Conservation (phyloP, 2,888 invertebrate genomes). For the Pseudococcus longispinus region DNA sequence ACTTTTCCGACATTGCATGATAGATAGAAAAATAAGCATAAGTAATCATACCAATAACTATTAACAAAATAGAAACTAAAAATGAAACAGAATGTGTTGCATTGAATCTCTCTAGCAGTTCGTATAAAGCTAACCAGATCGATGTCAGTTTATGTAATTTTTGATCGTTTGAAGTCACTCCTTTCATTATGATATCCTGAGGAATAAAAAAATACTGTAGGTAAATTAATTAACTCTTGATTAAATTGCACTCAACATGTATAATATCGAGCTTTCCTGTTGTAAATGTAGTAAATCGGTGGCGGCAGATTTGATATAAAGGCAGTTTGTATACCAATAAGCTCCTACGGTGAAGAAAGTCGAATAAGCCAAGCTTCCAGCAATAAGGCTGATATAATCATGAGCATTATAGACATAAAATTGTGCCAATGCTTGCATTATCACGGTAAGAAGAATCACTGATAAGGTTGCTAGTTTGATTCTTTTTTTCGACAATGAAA, state of each 20-base stretch:
- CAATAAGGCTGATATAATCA: not conserved
- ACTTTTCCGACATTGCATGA: not conserved
- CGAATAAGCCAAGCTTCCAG: not conserved
- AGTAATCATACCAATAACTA: not conserved
- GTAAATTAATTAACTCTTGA: no score
- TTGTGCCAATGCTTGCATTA: not conserved
- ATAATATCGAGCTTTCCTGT: not conserved
- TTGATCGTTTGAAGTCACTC: not conserved
- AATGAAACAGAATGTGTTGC: not conserved
- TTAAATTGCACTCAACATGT: no score
- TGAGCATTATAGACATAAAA: not conserved
- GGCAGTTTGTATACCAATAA: not conserved
- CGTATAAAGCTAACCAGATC: not conserved
- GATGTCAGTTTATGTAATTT: not conserved
- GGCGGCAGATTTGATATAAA: not conserved
- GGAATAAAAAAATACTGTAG: no score
- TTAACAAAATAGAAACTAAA: not conserved
- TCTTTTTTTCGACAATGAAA: not conserved
- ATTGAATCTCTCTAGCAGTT: not conserved
- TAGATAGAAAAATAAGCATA: not conserved
- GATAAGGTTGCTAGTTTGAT: not conserved
- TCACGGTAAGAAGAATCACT: not conserved
- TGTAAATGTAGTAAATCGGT: not conserved
- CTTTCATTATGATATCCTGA: no score
- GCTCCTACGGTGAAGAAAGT: not conserved